phyloP scores from a whole-genome alignment of 1,140 invertebrate genomes.

The Vanessa tameamea region DNA sequence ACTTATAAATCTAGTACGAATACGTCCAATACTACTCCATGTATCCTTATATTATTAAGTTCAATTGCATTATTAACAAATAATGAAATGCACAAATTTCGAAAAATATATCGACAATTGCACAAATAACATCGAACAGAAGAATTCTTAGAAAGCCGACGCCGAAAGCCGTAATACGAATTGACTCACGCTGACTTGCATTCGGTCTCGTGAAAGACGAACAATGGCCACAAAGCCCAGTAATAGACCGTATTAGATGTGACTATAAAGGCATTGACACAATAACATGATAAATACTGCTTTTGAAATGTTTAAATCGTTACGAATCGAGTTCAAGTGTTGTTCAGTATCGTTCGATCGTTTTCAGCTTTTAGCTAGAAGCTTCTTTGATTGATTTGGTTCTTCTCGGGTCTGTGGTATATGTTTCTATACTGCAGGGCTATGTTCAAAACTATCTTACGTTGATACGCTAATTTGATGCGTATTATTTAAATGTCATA shows the following conservation, averaged over 20 bases:
- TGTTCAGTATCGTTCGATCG: background rate
- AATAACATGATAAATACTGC: slow-evolving; percentile 69
- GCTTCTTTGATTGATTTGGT: too few species aligned
- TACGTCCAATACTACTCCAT: background rate
- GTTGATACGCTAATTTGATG: too few species aligned
- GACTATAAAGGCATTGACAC: slow-evolving; percentile 57
- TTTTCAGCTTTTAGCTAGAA: too few species aligned
- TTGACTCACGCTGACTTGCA: slow-evolving; percentile 59
- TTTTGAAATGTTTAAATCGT: slow-evolving; percentile 27
- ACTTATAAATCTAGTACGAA: background rate
- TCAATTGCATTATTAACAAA: background rate
- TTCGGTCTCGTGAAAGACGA: slow-evolving; percentile 48
- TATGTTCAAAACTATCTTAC: too few species aligned
- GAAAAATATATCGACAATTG: slow-evolving; percentile 26
- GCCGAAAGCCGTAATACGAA: slow-evolving; percentile 41
- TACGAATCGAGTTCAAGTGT: background rate
- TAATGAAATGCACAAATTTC: background rate
- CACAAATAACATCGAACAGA: slow-evolving; percentile 29
- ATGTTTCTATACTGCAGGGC: too few species aligned
- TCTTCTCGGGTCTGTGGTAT: too few species aligned
- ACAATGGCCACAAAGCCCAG: slow-evolving; percentile 56
- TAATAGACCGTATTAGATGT: slow-evolving; percentile 66
- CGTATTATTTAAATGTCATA: too few species aligned
- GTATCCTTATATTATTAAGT: too few species aligned
- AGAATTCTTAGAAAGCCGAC: slow-evolving; percentile 55